phyloP scores from a whole-genome alignment of 2,113 vertebrate genomes.

The Colaptes auratus region DNA sequence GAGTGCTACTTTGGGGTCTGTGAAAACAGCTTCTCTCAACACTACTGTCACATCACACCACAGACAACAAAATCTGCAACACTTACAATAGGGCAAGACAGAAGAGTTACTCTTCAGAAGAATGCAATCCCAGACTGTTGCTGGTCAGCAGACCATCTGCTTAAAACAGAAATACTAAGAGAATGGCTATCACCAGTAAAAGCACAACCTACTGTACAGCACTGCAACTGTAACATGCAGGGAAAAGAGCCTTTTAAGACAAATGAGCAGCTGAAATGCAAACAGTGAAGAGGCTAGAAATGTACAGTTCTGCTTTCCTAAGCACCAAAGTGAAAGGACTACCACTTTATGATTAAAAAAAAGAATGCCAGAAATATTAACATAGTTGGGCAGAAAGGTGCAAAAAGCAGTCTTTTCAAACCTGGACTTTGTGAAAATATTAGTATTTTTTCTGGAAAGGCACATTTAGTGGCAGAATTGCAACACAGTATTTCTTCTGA shows the following conservation, averaged over 20 bases:
- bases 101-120: not conserved
- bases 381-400: not conserved
- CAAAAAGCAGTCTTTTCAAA: not conserved
- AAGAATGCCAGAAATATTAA: not conserved
- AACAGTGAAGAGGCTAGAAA: not conserved
- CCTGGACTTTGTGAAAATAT: not conserved
- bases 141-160: not conserved
- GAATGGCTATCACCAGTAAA: not conserved
- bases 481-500: not conserved
- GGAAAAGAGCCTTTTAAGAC: not conserved
- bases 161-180: not conserved
- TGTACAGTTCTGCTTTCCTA: not conserved
- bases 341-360: not conserved
- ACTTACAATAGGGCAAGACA: not conserved
- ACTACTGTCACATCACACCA: fast-evolving
- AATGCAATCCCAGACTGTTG: not conserved
- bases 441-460: not conserved
- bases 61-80: not conserved
- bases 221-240: not conserved
- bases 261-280: not conserved
- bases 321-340: not conserved
- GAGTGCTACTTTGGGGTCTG: not conserved
- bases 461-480: not conserved
- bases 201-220: not conserved
- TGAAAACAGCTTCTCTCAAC: not conserved